These are phyloP conservation scores for Egretta garzetta DNA, from an alignment of 2,113 vertebrate species.

Conservation along the genomic window DNA sequence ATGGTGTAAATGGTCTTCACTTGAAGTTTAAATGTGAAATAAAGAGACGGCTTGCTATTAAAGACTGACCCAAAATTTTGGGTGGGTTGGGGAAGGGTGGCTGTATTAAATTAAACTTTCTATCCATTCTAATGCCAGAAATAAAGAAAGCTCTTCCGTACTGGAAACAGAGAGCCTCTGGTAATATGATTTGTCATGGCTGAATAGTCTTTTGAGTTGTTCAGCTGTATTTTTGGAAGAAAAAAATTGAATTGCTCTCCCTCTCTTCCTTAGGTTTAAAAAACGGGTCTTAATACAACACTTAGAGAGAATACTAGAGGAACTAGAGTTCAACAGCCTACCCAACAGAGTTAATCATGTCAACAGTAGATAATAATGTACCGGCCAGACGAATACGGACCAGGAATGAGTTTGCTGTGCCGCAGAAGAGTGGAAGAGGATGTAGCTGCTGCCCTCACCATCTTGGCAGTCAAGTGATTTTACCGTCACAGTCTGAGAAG, in stretches of 20 bases:
- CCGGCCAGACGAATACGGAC: slow-evolving; percentile 24
- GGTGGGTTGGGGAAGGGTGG: background rate
- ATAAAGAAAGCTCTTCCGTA: background rate
- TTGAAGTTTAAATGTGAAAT: background rate
- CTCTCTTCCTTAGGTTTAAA: slow-evolving; percentile 88
- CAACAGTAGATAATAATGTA: slow-evolving; percentile 82
- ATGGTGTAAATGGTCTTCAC: background rate
- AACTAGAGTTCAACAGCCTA: slow-evolving; percentile 79
- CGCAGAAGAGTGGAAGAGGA: slow-evolving; percentile 67
- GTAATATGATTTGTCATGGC: background rate
- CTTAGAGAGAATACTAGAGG: slow-evolving; percentile 88
- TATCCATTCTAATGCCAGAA: background rate
- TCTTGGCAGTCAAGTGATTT: slow-evolving; percentile 66
- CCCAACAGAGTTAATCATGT: slow-evolving; percentile 81
- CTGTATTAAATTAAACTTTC: background rate
- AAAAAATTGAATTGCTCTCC: background rate
- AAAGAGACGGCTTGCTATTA: background rate
- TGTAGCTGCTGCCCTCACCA: slow-evolving; percentile 51
- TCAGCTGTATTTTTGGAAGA: background rate
- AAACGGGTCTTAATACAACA: slow-evolving; percentile 98
- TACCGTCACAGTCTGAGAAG: slow-evolving; percentile 67
- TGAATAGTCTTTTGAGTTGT: background rate
- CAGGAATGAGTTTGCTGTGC: slow-evolving; percentile 70
- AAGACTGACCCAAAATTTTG: background rate
- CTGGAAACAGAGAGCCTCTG: background rate